Evolutionary conservation across 64 coral and sea anemone genomes (phyloP).

Genomic region (Catalaphyllia jardinei): DNA sequence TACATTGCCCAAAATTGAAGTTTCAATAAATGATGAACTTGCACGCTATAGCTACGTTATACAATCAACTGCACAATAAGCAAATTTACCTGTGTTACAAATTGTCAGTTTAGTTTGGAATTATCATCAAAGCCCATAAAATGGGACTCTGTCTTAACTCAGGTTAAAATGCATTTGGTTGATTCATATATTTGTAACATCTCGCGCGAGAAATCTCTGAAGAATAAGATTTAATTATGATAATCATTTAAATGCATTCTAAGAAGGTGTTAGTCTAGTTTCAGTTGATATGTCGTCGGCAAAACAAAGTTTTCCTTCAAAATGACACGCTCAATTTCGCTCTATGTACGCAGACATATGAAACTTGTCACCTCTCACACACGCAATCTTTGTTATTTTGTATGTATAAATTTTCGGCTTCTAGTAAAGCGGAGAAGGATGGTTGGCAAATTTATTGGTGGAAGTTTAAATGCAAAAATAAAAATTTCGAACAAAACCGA

Average conservation of each 20-base stretch:
- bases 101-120: too few species aligned
- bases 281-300: background rate
- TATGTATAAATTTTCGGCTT: too few species aligned
- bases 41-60: too few species aligned
- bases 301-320: background rate
- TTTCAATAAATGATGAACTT: too few species aligned
- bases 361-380: background rate
- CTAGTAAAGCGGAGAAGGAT: too few species aligned
- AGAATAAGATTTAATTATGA: background rate
- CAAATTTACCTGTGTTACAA: too few species aligned
- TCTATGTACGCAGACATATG: background rate
- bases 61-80: too few species aligned
- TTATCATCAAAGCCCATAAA: background rate
- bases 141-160: background rate
- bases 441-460: too few species aligned
- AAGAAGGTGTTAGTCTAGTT: background rate
- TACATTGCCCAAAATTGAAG: background rate
- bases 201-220: background rate
- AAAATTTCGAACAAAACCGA: too few species aligned
- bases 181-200: background rate
- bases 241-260: background rate
- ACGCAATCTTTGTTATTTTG: background rate
- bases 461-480: too few species aligned
- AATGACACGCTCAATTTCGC: background rate
- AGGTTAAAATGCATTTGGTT: background rate